Evolutionary conservation across 2,113 vertebrate species (phyloP), one percentile per base, ranked within the genome.

Genomic region (Oryzias javanicus): DNA sequence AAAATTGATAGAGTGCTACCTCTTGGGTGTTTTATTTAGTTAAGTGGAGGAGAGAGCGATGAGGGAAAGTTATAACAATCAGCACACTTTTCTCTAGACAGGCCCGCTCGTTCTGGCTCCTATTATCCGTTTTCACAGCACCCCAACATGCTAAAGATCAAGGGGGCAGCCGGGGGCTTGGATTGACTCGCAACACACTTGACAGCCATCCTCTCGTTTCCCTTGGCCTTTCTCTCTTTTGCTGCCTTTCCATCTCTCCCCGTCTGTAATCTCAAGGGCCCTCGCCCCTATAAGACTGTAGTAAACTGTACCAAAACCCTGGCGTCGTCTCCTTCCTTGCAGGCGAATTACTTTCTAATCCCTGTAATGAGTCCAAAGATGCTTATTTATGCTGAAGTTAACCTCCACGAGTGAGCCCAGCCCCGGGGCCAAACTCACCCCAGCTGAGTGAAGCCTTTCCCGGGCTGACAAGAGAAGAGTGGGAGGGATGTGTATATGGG

Each of bases 311-410:
- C 88, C 88, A 90, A 89, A 90, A 89, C 84, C 85, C 81, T 79
- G 86, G 82, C 90, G 85, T 80, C 83, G 65, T 84, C 81, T 85
- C 82, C 82, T 83, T 85, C 81, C 86, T 91, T 83, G 83, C 82
- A 88, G 86, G 85, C 88, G 85, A 89, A 92, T 91, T 90, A 91
- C 88, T 84, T 86, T 82, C 87, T 92, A 92, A 91, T 91, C 89
- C 88, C 87, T 91, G 88, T 93, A 92, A 93, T 91, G 90, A 91
- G 89, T 88, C 84, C 87, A 88, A 89, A 89, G 90, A 91, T 88
- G 87, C 89, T 92, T 92, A 93, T 92, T 92, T 92, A 92, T 92
- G 90, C 90, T 87, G 88, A 86, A 90, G 86, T 90, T 92, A 93
- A 92, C 90, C 89, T 90, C 90, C 90, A 91, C 89, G 84, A 90